Percentiles rank a stretch among this genome's conserved stretches.
phyloP scores from a whole-genome alignment of 2,113 vertebrate species.

The Syngnathoides biaculeatus region DNA sequence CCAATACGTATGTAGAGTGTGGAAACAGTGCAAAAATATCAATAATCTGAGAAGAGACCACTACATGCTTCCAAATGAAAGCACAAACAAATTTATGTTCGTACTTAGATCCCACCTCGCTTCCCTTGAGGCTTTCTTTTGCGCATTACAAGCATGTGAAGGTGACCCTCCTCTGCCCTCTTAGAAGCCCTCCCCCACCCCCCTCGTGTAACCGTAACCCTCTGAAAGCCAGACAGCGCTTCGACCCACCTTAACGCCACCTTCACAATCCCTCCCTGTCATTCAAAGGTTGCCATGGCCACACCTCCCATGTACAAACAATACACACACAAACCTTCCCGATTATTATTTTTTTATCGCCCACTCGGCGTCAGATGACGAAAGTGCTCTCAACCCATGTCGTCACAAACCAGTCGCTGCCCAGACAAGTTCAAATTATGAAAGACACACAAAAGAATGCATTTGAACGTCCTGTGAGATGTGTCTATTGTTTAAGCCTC shows the following conservation, averaged over 20 bases:
- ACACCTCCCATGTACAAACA: constrained; percentile 33
- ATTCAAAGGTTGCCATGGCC: constrained; percentile 56
- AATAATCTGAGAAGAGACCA: constrained; percentile 10
- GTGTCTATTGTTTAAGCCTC: background rate
- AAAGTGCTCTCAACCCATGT: constrained; percentile 35
- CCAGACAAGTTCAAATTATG: constrained; percentile 49
- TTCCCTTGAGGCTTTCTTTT: constrained; percentile 56
- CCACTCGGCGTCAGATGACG: constrained; percentile 32
- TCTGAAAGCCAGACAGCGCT: constrained; percentile 52
- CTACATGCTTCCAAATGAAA: constrained; percentile 48
- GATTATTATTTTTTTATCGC: constrained; percentile 19
- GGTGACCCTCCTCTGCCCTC: background rate
- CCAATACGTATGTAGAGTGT: no score
- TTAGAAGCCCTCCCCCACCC: constrained; percentile 14
- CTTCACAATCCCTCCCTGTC: constrained; percentile 8
- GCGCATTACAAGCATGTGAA: constrained; percentile 44
- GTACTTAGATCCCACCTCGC: constrained; percentile 18
- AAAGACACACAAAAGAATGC: constrained; percentile 31
- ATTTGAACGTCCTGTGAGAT: constrained; percentile 12
- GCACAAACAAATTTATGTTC: constrained; percentile 31
- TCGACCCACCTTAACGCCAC: constrained; percentile 6
- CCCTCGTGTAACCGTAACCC: constrained; percentile 59
- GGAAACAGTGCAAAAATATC: no score
- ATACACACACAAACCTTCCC: constrained; percentile 17
- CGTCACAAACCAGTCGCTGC: constrained; percentile 55